Percentiles rank a stretch among this genome's conserved stretches.
Conservation (phyloP, 23 tunicate species). For the Diplosoma virens region DNA sequence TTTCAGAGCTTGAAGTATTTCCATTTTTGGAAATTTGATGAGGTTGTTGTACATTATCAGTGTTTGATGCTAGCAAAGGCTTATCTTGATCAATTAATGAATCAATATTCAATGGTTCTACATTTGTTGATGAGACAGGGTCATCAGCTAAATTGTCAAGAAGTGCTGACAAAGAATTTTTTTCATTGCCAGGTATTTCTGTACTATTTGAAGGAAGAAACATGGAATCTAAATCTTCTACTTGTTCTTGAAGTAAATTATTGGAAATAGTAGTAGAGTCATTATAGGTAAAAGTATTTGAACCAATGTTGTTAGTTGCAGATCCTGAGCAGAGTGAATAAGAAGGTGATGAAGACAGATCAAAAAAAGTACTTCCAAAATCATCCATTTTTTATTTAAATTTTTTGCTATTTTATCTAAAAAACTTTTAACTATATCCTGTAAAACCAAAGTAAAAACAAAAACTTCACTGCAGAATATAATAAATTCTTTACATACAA, state of each 20-base stretch:
- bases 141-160: neutral
- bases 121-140: neutral
- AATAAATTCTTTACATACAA: too few relatives aligned
- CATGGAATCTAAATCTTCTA: constrained; percentile 36
- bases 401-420: too few relatives aligned
- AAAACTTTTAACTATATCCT: too few relatives aligned
- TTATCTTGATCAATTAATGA: neutral
- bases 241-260: constrained; percentile 25
- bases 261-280: neutral
- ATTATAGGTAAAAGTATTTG: neutral
- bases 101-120: neutral
- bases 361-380: constrained; percentile 52
- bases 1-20: neutral
- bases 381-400: constrained; percentile 67
- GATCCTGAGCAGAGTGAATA: neutral
- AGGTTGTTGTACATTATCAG: neutral
- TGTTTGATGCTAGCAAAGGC: neutral
- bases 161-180: neutral
- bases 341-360: constrained; percentile 25
- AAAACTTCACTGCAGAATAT: too few relatives aligned
- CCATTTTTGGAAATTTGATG: neutral
- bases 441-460: too few relatives aligned
- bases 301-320: neutral
- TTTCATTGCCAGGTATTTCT: neutral
- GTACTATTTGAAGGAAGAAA: neutral